Percentiles rank a stretch among this genome's conserved stretches.
Evolutionary conservation across 2,888 invertebrate genomes (phyloP).

Genomic region (Galeopsomyia nigrocyanea): DNA sequence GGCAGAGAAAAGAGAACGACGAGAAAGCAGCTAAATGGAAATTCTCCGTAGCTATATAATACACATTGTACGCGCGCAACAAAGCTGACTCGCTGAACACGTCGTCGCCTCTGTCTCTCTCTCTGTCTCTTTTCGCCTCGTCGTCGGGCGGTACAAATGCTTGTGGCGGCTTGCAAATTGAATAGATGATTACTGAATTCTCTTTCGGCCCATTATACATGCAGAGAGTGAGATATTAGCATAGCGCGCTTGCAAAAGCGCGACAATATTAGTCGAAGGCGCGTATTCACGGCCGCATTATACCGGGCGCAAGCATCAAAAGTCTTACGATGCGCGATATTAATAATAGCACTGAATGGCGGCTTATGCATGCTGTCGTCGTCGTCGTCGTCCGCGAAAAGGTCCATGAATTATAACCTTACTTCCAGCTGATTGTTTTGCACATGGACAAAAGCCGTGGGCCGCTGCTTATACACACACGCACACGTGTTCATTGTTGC

Average conservation of each 20-base stretch:
- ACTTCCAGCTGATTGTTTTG: slow-evolving; percentile 19
- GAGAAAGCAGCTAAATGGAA: too few species aligned
- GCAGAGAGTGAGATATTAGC: slow-evolving; percentile 16
- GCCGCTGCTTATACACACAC: too few species aligned
- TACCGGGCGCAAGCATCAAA: not conserved
- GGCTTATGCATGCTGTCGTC: slow-evolving; percentile 4
- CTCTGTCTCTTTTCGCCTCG: too few species aligned
- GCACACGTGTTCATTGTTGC: too few species aligned
- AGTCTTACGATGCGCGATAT: slow-evolving; percentile 39
- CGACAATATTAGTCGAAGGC: slow-evolving; percentile 34
- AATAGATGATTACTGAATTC: slow-evolving; percentile 32
- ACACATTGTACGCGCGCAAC: too few species aligned
- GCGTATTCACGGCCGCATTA: not conserved
- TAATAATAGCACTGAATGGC: slow-evolving; percentile 36
- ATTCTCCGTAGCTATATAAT: too few species aligned
- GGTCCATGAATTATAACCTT: slow-evolving; percentile 28
- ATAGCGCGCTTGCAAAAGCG: too few species aligned
- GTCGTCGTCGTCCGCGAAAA: not conserved
- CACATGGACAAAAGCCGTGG: not conserved
- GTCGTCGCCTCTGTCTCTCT: too few species aligned
- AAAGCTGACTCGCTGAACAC: too few species aligned
- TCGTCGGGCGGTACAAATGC: not conserved
- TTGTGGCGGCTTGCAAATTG: not conserved
- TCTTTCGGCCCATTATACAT: slow-evolving; percentile 26
- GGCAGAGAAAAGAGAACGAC: too few species aligned